These are phyloP conservation scores for Pseudopipra pipra DNA, from an alignment of 2,113 vertebrate genomes.

Conservation along the genomic window DNA sequence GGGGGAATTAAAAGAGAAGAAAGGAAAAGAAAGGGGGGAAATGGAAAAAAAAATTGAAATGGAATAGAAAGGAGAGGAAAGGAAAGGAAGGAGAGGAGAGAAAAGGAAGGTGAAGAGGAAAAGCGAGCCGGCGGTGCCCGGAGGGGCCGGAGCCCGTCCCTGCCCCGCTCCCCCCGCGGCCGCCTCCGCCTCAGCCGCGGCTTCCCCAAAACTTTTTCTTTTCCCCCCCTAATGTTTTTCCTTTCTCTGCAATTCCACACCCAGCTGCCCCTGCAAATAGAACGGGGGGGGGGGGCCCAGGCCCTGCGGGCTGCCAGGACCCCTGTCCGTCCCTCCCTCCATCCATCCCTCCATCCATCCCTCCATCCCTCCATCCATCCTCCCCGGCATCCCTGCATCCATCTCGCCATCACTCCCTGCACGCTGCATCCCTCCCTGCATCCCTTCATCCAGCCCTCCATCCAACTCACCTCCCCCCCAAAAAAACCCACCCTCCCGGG, in stretches of 20 bases:
- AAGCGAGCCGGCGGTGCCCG: background rate
- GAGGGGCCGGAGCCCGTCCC: background rate
- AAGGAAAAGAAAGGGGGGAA: background rate
- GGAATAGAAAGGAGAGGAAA: too few species aligned
- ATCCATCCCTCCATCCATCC: background rate
- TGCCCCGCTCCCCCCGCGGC: rapidly evolving
- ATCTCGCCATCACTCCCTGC: background rate
- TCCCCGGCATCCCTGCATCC: background rate
- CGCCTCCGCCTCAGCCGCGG: background rate
- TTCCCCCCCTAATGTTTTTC: background rate
- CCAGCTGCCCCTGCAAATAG: slow-evolving; percentile 56
- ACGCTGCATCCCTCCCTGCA: too few species aligned
- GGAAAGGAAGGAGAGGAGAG: too few species aligned
- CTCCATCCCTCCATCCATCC: background rate
- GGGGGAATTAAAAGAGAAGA: background rate
- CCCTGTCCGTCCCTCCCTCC: background rate
- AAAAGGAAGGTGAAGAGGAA: background rate
- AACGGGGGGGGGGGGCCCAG: background rate
- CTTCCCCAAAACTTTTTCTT: background rate
- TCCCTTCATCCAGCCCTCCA: background rate
- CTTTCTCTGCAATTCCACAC: slow-evolving; percentile 62
- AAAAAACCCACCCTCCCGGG: background rate
- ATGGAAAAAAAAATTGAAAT: too few species aligned
- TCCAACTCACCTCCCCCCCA: background rate
- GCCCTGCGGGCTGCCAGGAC: too few species aligned